These are phyloP conservation scores for Mus pahari DNA, from an alignment of 2,113 vertebrate genomes.

Conservation along the genomic window DNA sequence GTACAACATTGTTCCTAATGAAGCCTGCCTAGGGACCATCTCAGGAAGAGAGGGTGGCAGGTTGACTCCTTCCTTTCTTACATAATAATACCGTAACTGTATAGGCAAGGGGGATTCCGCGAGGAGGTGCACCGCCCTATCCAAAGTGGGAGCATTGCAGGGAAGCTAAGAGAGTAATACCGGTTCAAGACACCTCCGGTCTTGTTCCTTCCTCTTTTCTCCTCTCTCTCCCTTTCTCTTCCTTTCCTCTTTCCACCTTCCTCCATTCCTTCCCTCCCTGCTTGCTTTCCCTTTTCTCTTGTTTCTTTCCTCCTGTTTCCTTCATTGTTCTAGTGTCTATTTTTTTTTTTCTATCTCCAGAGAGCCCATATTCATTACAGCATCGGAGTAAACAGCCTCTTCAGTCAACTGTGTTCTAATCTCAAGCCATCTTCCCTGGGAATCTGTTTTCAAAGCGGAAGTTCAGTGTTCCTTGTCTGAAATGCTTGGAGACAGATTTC, in stretches of 20 bases:
- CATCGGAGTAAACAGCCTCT: not conserved
- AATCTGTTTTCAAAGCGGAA: not conserved
- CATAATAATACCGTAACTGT: conserved; percentile 10
- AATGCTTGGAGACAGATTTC: not conserved
- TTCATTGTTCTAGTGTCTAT: not conserved
- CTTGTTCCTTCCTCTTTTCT: not conserved
- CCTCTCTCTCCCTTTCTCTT: not conserved
- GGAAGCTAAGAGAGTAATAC: not conserved
- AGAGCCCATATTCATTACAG: not conserved
- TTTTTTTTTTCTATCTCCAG: not conserved
- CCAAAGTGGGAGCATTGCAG: not conserved
- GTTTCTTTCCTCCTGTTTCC: not conserved
- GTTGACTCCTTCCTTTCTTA: conserved; percentile 43
- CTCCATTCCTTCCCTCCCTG: too few species aligned
- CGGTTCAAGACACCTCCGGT: not conserved
- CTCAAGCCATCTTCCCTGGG: not conserved
- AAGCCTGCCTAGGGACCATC: conserved; percentile 34
- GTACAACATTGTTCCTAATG: conserved; percentile 54
- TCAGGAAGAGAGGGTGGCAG: not conserved
- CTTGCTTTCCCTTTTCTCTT: not conserved
- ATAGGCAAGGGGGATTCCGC: not conserved
- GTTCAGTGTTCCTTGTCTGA: not conserved
- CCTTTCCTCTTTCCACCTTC: too few species aligned
- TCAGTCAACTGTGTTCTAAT: not conserved
- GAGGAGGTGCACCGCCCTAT: not conserved